These are phyloP conservation scores for Hippasteria phrygiana DNA, from an alignment of 53 echinoderm and acorn worm genomes.

Conservation along the genomic window DNA sequence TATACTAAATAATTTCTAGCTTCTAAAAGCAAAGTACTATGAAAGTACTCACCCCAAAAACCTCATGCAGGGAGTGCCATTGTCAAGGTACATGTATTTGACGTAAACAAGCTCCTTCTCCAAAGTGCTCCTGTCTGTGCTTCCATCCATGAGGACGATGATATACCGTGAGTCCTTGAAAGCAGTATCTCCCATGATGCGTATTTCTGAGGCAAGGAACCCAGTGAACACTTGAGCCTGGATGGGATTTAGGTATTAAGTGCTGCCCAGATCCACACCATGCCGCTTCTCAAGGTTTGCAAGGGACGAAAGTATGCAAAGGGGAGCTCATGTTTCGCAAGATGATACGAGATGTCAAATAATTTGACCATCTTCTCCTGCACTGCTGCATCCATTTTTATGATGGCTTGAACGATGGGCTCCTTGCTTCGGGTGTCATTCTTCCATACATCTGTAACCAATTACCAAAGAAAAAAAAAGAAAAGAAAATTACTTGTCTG, in stretches of 20 bases:
- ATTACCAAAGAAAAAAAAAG: too few relatives aligned
- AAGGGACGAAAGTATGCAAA: conserved; percentile 24
- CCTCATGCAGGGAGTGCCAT: too few relatives aligned
- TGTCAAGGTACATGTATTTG: conserved; percentile 38
- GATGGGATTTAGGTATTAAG: conserved; percentile 45
- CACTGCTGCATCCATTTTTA: too few relatives aligned
- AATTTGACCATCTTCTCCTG: not conserved
- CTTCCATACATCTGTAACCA: too few relatives aligned
- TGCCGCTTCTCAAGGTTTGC: conserved; percentile 41
- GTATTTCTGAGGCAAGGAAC: conserved; percentile 36
- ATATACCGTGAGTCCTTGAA: conserved; percentile 26
- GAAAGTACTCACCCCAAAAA: too few relatives aligned
- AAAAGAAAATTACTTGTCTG: too few relatives aligned
- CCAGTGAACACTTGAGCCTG: conserved; percentile 42
- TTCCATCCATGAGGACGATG: conserved; percentile 50
- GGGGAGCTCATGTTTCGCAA: conserved; percentile 55
- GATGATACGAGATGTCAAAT: conserved; percentile 30
- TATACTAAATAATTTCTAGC: too few relatives aligned
- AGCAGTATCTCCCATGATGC: not conserved
- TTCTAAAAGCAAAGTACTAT: too few relatives aligned
- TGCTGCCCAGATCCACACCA: conserved; percentile 57
- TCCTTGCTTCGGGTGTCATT: too few relatives aligned
- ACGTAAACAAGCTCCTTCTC: conserved; percentile 59
- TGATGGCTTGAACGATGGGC: too few relatives aligned
- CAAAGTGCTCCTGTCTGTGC: conserved; percentile 23